These are phyloP conservation scores for Gnathochromis pfefferi DNA, from an alignment of 2,113 vertebrate species.

Conservation along the genomic window DNA sequence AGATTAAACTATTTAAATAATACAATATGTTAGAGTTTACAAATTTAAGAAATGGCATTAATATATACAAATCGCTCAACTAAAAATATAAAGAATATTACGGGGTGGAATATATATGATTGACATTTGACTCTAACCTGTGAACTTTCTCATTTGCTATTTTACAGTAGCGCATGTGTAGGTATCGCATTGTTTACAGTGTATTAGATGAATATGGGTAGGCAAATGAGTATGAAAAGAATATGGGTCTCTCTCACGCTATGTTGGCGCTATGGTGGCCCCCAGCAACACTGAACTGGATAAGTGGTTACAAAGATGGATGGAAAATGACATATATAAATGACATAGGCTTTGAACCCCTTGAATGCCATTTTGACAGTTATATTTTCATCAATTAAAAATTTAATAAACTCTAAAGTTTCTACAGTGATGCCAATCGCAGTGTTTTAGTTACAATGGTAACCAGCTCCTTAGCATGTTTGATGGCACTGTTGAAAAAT, in stretches of 20 bases:
- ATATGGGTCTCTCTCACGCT: not conserved
- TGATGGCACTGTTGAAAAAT: rapidly evolving
- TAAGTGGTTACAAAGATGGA: not conserved
- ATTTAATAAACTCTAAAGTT: rapidly evolving
- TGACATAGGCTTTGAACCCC: not conserved
- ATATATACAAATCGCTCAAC: not conserved
- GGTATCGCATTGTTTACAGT: not conserved
- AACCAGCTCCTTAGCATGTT: not conserved
- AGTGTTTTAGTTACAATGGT: not conserved
- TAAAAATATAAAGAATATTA: not conserved
- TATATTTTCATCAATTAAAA: not conserved
- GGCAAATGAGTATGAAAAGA: not conserved
- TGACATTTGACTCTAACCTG: not conserved
- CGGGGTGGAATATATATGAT: not conserved
- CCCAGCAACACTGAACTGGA: not conserved
- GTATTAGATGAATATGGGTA: not conserved
- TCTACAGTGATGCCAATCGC: not conserved
- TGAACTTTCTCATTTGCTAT: not conserved
- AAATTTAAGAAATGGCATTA: not conserved
- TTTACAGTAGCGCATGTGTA: rapidly evolving
- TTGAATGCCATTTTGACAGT: not conserved
- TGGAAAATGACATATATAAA: rapidly evolving
- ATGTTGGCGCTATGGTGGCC: not conserved
- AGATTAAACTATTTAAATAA: not conserved
- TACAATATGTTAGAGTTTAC: not conserved